phyloP scores from a whole-genome alignment of 1,140 invertebrate genomes.

The Octopus bimaculoides region DNA sequence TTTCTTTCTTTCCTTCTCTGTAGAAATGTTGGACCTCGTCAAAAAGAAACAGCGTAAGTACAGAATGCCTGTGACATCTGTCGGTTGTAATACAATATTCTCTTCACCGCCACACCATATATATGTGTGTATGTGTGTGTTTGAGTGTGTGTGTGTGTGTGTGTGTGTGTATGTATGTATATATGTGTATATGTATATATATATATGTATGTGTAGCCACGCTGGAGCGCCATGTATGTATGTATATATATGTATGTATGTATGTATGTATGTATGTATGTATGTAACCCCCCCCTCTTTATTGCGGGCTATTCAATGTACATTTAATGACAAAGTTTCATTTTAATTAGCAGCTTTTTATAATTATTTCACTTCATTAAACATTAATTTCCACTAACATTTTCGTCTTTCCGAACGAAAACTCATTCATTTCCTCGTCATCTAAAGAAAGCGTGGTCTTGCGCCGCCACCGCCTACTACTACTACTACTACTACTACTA shows the following conservation, averaged over 20 bases:
- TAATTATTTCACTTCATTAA: neutral
- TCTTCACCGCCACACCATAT: neutral
- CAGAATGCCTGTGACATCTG: neutral
- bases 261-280: neutral
- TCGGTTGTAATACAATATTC: neutral
- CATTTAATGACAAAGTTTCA: neutral
- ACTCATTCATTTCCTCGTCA: neutral
- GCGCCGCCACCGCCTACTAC: no score
- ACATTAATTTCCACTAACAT: neutral
- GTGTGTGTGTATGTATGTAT: neutral
- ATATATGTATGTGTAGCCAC: neutral
- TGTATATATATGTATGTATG: neutral
- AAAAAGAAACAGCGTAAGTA: neutral
- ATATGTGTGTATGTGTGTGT: neutral
- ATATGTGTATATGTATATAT: neutral
- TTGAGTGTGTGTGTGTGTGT: neutral
- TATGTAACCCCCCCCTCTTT: neutral
- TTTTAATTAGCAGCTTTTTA: neutral
- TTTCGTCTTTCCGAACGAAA: neutral
- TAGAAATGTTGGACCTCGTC: neutral
- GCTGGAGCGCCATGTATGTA: neutral
- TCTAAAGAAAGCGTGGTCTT: neutral
- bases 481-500: no score
- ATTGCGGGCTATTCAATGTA: neutral
- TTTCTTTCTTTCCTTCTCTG: neutral